phyloP scores from a whole-genome alignment of 1,140 invertebrate genomes.

The Lineus longissimus region DNA sequence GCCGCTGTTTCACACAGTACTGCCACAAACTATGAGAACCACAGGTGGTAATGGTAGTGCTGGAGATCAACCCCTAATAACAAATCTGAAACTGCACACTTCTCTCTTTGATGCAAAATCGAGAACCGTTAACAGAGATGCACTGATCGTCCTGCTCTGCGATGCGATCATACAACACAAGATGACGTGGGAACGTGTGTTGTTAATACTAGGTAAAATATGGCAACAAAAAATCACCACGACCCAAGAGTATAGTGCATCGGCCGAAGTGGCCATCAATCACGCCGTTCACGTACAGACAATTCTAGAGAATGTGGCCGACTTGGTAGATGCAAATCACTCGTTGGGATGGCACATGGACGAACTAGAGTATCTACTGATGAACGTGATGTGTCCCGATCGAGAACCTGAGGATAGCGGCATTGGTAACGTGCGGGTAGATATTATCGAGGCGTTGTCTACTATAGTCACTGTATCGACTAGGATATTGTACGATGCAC shows the following conservation, averaged over 20 bases:
- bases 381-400: background rate
- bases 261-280: background rate
- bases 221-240: slow-evolving; percentile 1
- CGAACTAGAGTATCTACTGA: background rate
- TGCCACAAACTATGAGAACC: no score
- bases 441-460: background rate
- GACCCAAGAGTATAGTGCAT: background rate
- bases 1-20: no score
- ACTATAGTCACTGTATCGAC: background rate
- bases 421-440: background rate
- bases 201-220: background rate
- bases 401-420: background rate
- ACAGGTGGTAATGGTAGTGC: no score
- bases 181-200: background rate
- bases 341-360: background rate
- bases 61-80: background rate
- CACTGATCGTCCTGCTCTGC: background rate
- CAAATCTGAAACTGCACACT: background rate
- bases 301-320: background rate
- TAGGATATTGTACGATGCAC: background rate
- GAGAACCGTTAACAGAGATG: background rate
- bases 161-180: slow-evolving; percentile 1
- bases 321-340: background rate
- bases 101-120: background rate
- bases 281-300: background rate